phyloP scores from a whole-genome alignment of 2,797 vertebrate species.

The Eospalax fontanierii region DNA sequence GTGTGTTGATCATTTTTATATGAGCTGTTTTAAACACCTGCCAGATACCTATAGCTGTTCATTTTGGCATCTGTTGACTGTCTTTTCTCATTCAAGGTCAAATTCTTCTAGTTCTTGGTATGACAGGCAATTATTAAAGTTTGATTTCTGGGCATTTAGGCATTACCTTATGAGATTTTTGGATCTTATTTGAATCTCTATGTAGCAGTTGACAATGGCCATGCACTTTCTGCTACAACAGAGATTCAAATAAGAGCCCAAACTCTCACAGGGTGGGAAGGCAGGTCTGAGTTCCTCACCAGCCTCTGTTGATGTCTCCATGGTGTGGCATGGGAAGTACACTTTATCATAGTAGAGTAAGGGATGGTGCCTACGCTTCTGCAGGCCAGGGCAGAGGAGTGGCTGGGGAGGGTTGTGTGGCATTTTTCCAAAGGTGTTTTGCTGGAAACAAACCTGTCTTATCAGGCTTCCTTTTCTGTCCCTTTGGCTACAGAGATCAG shows the following conservation, averaged over 20 bases:
- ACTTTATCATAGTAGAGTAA: neutral
- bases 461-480: neutral
- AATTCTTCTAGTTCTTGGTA: slow-evolving; percentile 42
- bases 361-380: neutral
- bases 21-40: slow-evolving; percentile 36
- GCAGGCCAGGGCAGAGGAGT: neutral
- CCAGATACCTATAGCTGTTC: slow-evolving; percentile 13
- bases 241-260: neutral
- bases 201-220: neutral
- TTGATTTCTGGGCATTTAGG: neutral
- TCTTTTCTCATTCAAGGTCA: slow-evolving; percentile 41
- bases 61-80: neutral
- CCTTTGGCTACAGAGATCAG: neutral
- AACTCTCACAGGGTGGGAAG: neutral
- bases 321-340: neutral
- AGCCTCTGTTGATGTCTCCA: neutral
- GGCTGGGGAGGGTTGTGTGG: neutral
- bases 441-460: slow-evolving; percentile 27
- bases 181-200: neutral
- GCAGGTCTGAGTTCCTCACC: neutral
- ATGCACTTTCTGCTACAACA: neutral
- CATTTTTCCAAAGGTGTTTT: neutral
- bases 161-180: neutral
- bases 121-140: neutral
- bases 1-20: slow-evolving; percentile 46